These are phyloP conservation scores for Cynopterus brachyotis DNA, from an alignment of 2,113 vertebrate genomes.

Conservation along the genomic window DNA sequence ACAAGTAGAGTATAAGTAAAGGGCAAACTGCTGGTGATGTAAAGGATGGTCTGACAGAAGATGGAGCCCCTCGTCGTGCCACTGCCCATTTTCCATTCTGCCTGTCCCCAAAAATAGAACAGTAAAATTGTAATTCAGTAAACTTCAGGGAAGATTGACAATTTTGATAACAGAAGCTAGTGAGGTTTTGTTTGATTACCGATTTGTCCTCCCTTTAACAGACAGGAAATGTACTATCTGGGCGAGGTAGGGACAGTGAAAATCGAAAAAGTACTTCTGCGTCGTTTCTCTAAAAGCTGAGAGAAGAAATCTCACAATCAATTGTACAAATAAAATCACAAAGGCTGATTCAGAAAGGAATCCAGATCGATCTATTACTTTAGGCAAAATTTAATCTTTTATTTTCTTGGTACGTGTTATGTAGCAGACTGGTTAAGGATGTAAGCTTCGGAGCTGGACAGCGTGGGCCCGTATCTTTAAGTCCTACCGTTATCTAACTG, in stretches of 20 bases:
- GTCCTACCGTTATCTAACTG: not conserved
- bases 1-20: not conserved
- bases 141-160: not conserved
- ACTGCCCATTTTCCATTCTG: not conserved
- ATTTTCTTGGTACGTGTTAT: not conserved
- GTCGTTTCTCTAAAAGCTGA: not conserved
- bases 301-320: not conserved
- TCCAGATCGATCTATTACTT: not conserved
- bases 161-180: not conserved
- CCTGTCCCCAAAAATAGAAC: not conserved
- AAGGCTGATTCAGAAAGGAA: not conserved
- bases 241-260: not conserved
- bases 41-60: not conserved
- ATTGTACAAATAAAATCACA: not conserved
- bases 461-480: fast-evolving
- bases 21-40: not conserved
- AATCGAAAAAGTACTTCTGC: not conserved
- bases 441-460: not conserved
- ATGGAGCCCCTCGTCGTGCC: not conserved
- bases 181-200: not conserved
- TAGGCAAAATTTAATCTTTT: not conserved
- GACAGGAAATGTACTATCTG: not conserved
- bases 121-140: not conserved
- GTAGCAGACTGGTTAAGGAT: not conserved
- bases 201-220: not conserved